Evolutionary conservation across 2,113 vertebrate species (phyloP).

Genomic region (Hemibagrus wyckioides): DNA sequence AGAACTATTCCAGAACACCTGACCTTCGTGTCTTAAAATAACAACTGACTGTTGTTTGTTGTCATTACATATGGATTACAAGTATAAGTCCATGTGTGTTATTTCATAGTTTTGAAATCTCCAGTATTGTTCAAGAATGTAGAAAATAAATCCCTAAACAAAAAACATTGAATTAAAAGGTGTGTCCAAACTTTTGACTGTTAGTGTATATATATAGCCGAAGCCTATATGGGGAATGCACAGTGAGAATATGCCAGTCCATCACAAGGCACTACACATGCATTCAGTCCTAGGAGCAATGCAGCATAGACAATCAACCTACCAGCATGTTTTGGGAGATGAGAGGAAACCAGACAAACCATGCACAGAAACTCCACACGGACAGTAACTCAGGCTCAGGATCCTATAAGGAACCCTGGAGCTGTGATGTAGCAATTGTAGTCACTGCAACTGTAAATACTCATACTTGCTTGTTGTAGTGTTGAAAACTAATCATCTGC

Average conservation of each 20-base stretch:
- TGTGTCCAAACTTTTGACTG: too few relatives aligned
- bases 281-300: not conserved
- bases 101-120: too few relatives aligned
- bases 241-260: not conserved
- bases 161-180: too few relatives aligned
- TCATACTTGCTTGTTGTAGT: not conserved
- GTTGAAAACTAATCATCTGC: not conserved
- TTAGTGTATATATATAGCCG: too few relatives aligned
- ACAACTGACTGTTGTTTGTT: too few relatives aligned
- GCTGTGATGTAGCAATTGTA: not conserved
- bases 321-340: not conserved
- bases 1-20: too few relatives aligned
- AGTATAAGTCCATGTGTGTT: too few relatives aligned
- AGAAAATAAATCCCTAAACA: too few relatives aligned
- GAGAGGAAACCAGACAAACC: not conserved
- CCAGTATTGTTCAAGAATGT: too few relatives aligned
- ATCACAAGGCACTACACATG: not conserved
- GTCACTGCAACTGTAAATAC: not conserved
- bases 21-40: too few relatives aligned
- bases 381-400: not conserved
- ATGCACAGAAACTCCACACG: not conserved
- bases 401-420: not conserved
- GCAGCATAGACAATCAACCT: not conserved
- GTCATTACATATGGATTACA: too few relatives aligned
- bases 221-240: not conserved